Evolutionary conservation across 2,113 vertebrate genomes (phyloP).

Genomic region (Chrysemys picta): DNA sequence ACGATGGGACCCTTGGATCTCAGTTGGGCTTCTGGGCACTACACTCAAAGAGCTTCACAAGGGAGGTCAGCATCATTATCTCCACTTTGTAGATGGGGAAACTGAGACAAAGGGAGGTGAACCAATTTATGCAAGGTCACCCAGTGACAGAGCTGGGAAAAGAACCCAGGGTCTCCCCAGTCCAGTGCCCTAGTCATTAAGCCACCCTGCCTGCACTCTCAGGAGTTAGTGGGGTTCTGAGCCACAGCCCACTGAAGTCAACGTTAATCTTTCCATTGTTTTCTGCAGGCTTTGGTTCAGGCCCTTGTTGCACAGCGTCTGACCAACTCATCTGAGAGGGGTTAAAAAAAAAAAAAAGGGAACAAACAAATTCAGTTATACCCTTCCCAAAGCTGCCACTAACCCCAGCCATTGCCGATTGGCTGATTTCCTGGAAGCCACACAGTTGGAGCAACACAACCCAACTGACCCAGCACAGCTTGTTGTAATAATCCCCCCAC

Average conservation of each 20-base stretch:
- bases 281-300: neutral
- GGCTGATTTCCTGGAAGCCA: neutral
- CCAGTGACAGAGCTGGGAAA: neutral
- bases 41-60: neutral
- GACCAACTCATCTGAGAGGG: neutral
- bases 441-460: neutral
- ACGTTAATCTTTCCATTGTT: neutral
- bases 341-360: too few relatives aligned
- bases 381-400: neutral
- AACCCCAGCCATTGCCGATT: neutral
- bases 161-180: neutral
- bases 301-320: neutral
- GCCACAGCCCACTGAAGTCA: neutral
- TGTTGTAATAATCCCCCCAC: neutral
- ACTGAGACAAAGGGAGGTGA: neutral
- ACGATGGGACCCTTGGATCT: accelerated
- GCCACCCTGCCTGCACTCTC: neutral
- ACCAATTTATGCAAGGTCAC: neutral
- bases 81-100: neutral
- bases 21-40: neutral
- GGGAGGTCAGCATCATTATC: neutral
- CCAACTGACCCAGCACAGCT: neutral
- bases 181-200: neutral
- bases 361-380: neutral
- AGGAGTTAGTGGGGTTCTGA: neutral